These are phyloP conservation scores for Malurus leucopterus DNA, from an alignment of 2,797 vertebrate genomes.

Conservation along the genomic window DNA sequence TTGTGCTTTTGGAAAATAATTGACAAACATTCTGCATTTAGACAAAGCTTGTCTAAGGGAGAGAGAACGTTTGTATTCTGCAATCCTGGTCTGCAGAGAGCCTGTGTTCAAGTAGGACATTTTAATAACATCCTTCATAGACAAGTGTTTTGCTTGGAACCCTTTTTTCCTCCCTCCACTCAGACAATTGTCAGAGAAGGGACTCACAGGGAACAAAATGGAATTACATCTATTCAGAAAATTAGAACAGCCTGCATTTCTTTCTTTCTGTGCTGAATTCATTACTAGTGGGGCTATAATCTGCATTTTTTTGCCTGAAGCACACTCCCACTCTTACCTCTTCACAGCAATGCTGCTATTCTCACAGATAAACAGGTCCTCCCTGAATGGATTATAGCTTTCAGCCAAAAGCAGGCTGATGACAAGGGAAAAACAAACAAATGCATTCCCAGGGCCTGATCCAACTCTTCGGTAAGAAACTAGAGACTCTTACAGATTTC, in stretches of 20 bases:
- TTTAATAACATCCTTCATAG: slow-evolving; percentile 53
- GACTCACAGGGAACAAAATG: slow-evolving; percentile 16
- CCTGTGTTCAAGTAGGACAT: slow-evolving; percentile 51
- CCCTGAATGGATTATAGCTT: slow-evolving; percentile 3
- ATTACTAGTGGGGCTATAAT: neutral
- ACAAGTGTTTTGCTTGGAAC: slow-evolving; percentile 53
- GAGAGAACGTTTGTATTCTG: neutral
- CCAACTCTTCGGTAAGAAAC: neutral
- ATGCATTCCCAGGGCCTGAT: neutral
- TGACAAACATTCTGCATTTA: slow-evolving; percentile 55
- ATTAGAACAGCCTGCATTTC: slow-evolving; percentile 14
- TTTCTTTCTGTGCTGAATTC: slow-evolving; percentile 32
- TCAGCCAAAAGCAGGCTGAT: neutral
- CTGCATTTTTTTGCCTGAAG: slow-evolving; percentile 24
- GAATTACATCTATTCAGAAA: slow-evolving; percentile 40
- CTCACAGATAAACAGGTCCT: slow-evolving; percentile 22
- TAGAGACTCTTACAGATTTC: neutral
- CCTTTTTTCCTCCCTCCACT: slow-evolving; percentile 3
- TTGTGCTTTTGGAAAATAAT: slow-evolving; percentile 61
- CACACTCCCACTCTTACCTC: slow-evolving; percentile 36
- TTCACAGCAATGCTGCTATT: slow-evolving; percentile 1
- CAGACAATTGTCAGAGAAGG: slow-evolving; percentile 28
- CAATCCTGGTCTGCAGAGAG: neutral
- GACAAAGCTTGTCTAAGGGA: slow-evolving; percentile 13
- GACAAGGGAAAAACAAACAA: slow-evolving; percentile 42